Evolutionary conservation across 2,113 vertebrate genomes (phyloP).

Genomic region (Microcebus jonahi): DNA sequence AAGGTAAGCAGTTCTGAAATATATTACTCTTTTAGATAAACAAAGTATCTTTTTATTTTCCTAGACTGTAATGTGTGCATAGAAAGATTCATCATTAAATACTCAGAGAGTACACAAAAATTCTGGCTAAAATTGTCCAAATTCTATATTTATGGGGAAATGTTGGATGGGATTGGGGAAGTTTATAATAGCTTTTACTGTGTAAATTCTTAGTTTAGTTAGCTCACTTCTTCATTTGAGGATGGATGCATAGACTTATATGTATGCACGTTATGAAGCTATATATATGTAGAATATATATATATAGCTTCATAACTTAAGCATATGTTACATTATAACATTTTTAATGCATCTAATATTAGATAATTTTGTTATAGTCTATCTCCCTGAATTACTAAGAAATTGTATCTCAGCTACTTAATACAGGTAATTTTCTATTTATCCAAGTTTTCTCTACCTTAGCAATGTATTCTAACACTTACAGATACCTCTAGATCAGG

Average conservation of each 20-base stretch:
- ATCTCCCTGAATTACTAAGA: neutral
- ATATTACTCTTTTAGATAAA: constrained; percentile 35
- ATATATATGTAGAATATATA: too few relatives aligned
- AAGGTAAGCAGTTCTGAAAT: constrained; percentile 17
- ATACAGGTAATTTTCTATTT: neutral
- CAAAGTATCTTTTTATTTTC: constrained; percentile 14
- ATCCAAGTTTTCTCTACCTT: neutral
- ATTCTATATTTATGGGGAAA: neutral
- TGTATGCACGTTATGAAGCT: too few relatives aligned
- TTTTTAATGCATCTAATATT: neutral
- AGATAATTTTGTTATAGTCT: neutral
- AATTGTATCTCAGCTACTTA: neutral
- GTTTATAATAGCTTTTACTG: neutral
- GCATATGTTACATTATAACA: neutral
- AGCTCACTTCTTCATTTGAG: neutral
- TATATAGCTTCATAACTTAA: neutral
- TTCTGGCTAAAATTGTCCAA: constrained; percentile 1
- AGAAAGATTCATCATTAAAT: neutral
- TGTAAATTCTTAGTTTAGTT: neutral
- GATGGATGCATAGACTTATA: neutral
- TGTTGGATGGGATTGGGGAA: neutral
- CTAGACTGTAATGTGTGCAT: neutral
- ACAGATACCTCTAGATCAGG: neutral
- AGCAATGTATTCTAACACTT: neutral
- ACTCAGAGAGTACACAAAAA: constrained; percentile 19